Evolutionary conservation across 2,888 invertebrate species (phyloP), one percentile per base, ranked within the genome.

Genomic region (Tetanocera ferruginea): DNA sequence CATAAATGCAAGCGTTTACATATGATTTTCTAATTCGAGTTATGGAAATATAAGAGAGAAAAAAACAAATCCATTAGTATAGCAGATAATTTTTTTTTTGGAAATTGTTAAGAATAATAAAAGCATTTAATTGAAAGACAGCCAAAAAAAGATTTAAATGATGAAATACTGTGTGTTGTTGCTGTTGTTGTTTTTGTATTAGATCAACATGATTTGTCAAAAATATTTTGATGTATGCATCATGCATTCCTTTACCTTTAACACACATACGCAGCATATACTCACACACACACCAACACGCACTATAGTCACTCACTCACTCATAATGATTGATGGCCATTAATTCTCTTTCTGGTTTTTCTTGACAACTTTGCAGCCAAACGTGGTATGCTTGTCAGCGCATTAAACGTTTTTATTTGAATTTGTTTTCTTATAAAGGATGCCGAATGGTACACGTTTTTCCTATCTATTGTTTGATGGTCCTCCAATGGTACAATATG

Each of bases 101-200:
- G n/a, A 14, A 62, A 28, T n/a, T 23, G 31, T 23, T 52, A 55
- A 64, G 64, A 64, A 64, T 64, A 64, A 64, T 64, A 64, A 64
- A 75, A 52, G 34, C 75, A 67, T 75, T 75, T 55, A 75, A 67
- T 73, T 75, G 75, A 75, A 67, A 66, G 75, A 75, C 75, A 75
- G 67, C 75, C 57, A 51, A 23, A 55, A 51, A 55, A 71, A 55
- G 66, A 51, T 75, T 66, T 52, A 23, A 66, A 66, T 66, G 66
- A 75, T 75, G 66, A 75, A 75, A 75, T 75, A 55, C 75, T 67
- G 31, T 75, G 43, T 67, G 67, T 75, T 60, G 73, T 60, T 62
- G 37, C 34, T 55, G 55, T 49, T 62, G 28, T 31, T n/a, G 43
- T 57, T 37, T 14, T 14, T 31, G 49, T 51, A 28, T 62, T 74